Evolutionary conservation across 2,888 invertebrate genomes (phyloP), one percentile per base, ranked within the genome.

Genomic region (Nomada ruficornis): DNA sequence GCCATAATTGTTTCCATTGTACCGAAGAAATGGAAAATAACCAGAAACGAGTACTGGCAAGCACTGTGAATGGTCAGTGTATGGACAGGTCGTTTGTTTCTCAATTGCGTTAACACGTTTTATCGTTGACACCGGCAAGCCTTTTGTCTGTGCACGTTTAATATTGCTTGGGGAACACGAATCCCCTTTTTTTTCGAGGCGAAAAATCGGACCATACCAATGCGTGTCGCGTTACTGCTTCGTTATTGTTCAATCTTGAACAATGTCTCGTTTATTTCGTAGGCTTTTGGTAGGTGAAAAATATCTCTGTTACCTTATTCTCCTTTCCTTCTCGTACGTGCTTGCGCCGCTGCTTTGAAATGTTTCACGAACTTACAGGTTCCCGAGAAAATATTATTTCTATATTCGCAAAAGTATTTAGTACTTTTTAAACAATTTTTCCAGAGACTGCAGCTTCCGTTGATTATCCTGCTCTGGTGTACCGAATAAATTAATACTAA

Each of bases 1-100:
- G n/a, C 81, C 13, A 77, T 88, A 89, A 89, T 89, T 89, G 86
- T 89, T 89, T 88, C 85, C 82, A 89, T 89, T 87, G 87, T 87
- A 68, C 26, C 55, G 55, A 55, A 55, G 76, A 76, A 74, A 73
- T 52, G 77, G 62, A 47, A 57, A 60, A 23, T 20, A 54, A 70
- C 67, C 74, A 70, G 72, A 71, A 78, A 78, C 67, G 47, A 60
- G 15, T 26, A 29, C 64, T 60, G 77, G 29, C 80, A 59, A 62
- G 69, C 81, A 26, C 77, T 84, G 78, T 52, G 63, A 76, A 74
- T 55, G 54, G 68, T 59, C 59, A 44, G 50, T 72, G 23, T 4
- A 7, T 5, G 23, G 57, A 57, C 63, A 55, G 74, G 64, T 75
- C 83, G 85, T 84, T 84, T 74, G 80, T 83, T 77, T 80, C 75